These are phyloP conservation scores for Brassicogethes aeneus DNA, from an alignment of 2,888 invertebrate species.

Conservation along the genomic window DNA sequence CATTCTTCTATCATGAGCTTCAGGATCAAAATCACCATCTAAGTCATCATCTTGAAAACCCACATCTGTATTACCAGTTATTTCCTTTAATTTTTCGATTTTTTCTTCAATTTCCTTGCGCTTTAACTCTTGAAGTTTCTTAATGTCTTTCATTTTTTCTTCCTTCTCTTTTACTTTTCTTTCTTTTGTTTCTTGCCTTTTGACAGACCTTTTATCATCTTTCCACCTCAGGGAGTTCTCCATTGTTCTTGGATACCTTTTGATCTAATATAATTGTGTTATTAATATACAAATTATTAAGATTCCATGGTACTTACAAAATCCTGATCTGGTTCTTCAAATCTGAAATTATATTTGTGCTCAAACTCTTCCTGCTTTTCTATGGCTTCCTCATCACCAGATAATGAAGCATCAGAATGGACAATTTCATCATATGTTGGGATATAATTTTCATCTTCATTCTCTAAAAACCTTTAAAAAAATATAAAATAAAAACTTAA, in stretches of 20 bases:
- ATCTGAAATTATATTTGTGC: conserved; percentile 90
- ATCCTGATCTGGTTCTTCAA: conserved; percentile 91
- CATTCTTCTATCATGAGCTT: conserved; percentile 81
- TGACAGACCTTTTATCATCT: conserved; percentile 68
- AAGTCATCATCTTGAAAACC: conserved; percentile 62
- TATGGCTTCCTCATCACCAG: conserved; percentile 71
- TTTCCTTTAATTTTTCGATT: conserved; percentile 74
- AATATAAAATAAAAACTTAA: conserved; percentile 1
- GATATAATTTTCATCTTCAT: conserved; percentile 41
- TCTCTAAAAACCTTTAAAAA: conserved; percentile 41
- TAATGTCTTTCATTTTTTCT: conserved; percentile 79
- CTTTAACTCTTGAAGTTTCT: conserved; percentile 76
- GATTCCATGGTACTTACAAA: conserved; percentile 49
- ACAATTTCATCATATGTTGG: conserved; percentile 60
- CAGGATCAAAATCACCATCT: conserved; percentile 87
- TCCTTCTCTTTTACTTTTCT: conserved; percentile 72
- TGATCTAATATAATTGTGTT: conserved; percentile 48
- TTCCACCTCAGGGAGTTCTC: conserved; percentile 67
- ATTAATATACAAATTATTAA: conserved; percentile 7
- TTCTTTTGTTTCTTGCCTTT: conserved; percentile 64
- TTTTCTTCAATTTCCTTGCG: conserved; percentile 85
- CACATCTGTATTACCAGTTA: conserved; percentile 69
- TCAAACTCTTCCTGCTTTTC: conserved; percentile 87
- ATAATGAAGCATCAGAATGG: conserved; percentile 50
- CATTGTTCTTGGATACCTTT: conserved; percentile 86